Evolutionary conservation across 2,113 vertebrate genomes (phyloP), one percentile per base, ranked within the genome.

Genomic region (Mastomys natalensis): DNA sequence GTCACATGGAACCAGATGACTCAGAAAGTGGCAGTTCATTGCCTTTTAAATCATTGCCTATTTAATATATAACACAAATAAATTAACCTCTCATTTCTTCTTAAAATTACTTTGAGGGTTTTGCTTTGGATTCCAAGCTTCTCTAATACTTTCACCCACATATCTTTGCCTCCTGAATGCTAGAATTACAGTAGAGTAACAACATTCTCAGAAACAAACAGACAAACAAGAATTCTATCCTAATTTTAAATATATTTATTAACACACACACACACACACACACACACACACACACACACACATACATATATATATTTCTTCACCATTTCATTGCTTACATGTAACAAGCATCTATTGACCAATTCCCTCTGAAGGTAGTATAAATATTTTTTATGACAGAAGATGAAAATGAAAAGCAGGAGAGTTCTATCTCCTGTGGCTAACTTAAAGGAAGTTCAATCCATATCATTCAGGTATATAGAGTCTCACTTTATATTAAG

Each of bases 241-340:
- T 51, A 15, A 58, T 88, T 90, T 7, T 93, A 93, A 72, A 21
- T 60, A 89, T 81, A 16, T 94, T 87, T 13, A 92, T 64, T 64
- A 64, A 45, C 53, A 89, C 78, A 74, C 1, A 48, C 80, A 68
- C 5, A 64, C 5, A 64, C 58, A 58, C 58, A 58, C 17, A 51
- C 53, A 87, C 77, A 74, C n/a, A n/a, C n/a, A n/a, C n/a, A n/a
- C n/a, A n/a, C n/a, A n/a, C n/a, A 45, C 53, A 89, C 78, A 74
- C 1, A 48, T 74, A 68, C 5, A 64, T 1, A 64, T 0, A 43
- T 72, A 70, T 3, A 66, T 51, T 87, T 90, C 51, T 70, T 80
- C 15, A 51, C 48, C 24, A 2, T 62, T 93, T 94, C 22, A 90
- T 13, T 91, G 24, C 64, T 87, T 53, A 45, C 82, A 29, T 74